Evolutionary conservation across 2,888 invertebrate genomes (phyloP), one percentile per base, ranked within the genome.

Genomic region (Fragum whitleyi): DNA sequence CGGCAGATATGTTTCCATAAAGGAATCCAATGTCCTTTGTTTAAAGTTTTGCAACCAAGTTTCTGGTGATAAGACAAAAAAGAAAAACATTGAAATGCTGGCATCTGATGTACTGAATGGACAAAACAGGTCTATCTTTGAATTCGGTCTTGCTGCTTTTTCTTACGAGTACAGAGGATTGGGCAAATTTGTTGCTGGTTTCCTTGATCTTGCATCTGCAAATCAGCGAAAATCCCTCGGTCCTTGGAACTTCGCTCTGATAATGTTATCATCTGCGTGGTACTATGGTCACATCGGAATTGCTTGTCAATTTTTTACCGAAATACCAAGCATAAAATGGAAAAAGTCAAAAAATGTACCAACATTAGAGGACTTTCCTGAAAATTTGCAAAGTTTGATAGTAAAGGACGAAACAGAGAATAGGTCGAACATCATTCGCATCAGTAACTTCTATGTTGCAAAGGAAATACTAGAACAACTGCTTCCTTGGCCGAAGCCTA

Each of bases 101-200:
- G 65, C 39, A 7, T 23, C 75, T 21, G 68, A 76, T 16, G 61
- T 59, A 11, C 28, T 36, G 9, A 68, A n/a, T 39, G 61, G 55
- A 47, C 68, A 51, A 23, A 65, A 42, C 39, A 73, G 19, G 36
- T 68, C 26, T 29, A 65, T 65, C n/a, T 83, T 0, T 79, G 86
- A 87, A 61, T 87, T 82, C 51, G 87, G 87, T 7, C 75, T 87
- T 73, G 77, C 87, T 29, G 85, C 76, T 1, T 85, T 81, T 36
- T 47, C 68, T 3, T 76, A 86, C 32, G 86, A 87, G 51, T 87
- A 81, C 32, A 79, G 77, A 59, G 87, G 87, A 3, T 74, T 87
- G 9, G 74, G 67, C 47, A 75, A 86, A 2, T 86, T 76, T 71
- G 87, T 87, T 6, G 57, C 65, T 55, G 86, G 87, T 21, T 87